A percentile compares a stretch with the other conserved stretches of the same genome.
Conservation (phyloP, 2,888 invertebrate genomes). For the Pseudoips prasinana region DNA sequence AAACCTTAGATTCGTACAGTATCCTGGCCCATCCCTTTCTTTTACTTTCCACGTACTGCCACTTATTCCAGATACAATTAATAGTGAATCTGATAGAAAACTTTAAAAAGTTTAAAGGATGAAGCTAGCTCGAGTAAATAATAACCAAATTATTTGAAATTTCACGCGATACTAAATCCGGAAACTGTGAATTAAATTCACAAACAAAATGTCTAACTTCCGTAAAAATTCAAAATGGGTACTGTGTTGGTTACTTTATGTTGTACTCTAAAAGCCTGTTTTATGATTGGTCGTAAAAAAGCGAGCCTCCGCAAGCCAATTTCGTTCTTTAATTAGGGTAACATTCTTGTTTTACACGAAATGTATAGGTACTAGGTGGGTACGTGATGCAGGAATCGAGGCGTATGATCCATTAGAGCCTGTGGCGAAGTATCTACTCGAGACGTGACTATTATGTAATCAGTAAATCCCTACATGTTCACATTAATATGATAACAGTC, state of each 20-base stretch:
- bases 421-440: too few species aligned
- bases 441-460: too few species aligned
- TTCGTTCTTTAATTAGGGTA: conserved; percentile 72
- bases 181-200: conserved; percentile 54
- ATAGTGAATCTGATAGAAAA: too few species aligned
- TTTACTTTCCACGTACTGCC: too few species aligned
- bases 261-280: conserved; percentile 62
- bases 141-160: too few species aligned
- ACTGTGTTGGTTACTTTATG: conserved; percentile 53
- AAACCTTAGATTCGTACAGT: too few species aligned
- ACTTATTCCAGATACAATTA: too few species aligned
- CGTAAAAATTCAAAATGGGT: conserved; percentile 56
- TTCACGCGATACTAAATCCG: conserved; percentile 24
- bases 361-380: conserved; percentile 22
- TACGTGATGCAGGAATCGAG: conserved; percentile 6
- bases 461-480: too few species aligned
- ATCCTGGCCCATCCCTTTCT: too few species aligned
- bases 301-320: conserved; percentile 60
- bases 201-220: conserved; percentile 52
- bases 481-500: too few species aligned
- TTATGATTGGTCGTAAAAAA: conserved; percentile 74
- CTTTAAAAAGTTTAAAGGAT: too few species aligned
- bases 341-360: conserved; percentile 56
- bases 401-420: conserved; percentile 11
- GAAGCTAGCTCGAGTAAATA: too few species aligned